These are phyloP conservation scores for Gisinianus flammeolus DNA, from an alignment of 2,888 invertebrate genomes.

Conservation along the genomic window DNA sequence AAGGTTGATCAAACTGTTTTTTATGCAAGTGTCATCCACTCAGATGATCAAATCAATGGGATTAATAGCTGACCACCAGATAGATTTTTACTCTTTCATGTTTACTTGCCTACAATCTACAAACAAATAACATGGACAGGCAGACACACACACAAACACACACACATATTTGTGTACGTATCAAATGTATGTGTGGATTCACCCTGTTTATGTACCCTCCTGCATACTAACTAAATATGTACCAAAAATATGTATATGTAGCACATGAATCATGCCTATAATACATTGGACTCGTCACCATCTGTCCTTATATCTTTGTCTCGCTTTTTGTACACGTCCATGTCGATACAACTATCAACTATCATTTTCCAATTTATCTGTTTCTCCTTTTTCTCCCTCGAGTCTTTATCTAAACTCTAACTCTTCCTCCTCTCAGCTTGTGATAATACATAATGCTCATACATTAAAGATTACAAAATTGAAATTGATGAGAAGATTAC, in stretches of 20 bases:
- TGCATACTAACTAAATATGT: background rate
- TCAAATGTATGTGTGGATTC: no score
- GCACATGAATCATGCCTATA: background rate
- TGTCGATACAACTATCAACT: background rate
- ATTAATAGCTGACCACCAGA: conserved; percentile 43
- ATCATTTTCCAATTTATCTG: background rate
- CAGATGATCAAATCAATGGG: conserved; percentile 41
- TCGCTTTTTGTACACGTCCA: background rate
- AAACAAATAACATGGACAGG: background rate
- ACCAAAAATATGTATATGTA: background rate
- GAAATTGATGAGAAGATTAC: conserved; percentile 41
- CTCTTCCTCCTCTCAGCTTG: background rate
- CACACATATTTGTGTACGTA: background rate
- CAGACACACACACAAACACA: background rate
- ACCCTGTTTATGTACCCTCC: no score
- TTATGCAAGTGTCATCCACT: conserved; percentile 37
- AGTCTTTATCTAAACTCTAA: background rate
- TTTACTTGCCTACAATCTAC: background rate
- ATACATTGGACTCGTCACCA: background rate
- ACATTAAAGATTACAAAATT: conserved; percentile 33
- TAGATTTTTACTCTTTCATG: conserved; percentile 6
- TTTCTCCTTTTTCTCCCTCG: background rate
- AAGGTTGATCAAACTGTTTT: conserved; percentile 30
- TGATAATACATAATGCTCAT: background rate
- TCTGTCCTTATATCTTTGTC: background rate